Percentiles rank a stretch among this genome's conserved stretches.
Conservation (phyloP, 2,113 vertebrate species). For the Prionailurus bengalensis region DNA sequence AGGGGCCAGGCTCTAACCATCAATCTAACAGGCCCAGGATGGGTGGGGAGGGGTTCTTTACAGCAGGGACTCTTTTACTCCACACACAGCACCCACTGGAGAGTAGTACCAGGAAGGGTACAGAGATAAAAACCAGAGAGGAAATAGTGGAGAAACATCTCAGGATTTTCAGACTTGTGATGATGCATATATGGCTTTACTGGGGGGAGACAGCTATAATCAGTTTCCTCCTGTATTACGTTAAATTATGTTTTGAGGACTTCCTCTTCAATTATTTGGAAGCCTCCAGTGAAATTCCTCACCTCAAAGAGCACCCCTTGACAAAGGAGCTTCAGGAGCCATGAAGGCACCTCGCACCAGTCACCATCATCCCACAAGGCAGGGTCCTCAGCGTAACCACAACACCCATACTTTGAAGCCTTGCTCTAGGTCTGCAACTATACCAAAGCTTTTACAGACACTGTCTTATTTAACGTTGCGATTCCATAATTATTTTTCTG, state of each 20-base stretch:
- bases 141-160: background rate
- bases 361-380: background rate
- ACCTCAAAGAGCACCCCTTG: background rate
- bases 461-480: background rate
- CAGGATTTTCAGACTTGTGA: background rate
- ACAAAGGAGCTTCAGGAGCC: background rate
- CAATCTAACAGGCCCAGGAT: background rate
- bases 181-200: background rate
- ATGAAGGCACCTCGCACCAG: background rate
- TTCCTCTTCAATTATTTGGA: slow-evolving; percentile 46
- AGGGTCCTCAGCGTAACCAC: background rate
- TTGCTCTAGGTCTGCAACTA: background rate
- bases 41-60: background rate
- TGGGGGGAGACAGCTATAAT: background rate
- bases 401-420: background rate
- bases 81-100: background rate
- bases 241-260: background rate
- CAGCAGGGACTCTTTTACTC: background rate
- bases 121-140: background rate
- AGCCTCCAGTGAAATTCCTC: slow-evolving; percentile 1
- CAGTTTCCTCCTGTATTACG: background rate
- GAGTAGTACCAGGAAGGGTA: too few relatives aligned
- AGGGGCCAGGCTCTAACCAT: background rate
- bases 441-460: background rate
- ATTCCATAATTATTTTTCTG: background rate